Evolutionary conservation across 2,797 vertebrate genomes (phyloP).

Genomic region (Pseudocheirus occidentalis): DNA sequence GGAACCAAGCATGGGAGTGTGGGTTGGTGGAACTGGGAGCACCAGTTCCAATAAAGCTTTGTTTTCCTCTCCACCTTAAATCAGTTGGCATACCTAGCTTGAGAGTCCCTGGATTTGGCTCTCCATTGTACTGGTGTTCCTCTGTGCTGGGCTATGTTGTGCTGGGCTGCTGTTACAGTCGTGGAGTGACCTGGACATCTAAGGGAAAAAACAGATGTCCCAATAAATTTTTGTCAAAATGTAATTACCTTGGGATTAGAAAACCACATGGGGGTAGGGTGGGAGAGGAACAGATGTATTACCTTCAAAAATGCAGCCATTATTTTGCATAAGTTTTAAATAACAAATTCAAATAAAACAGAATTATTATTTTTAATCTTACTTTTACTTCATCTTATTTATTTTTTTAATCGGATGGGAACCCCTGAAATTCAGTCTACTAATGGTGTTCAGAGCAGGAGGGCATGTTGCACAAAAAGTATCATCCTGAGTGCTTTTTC

Average conservation of each 20-base stretch:
- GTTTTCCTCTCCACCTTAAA: constrained; percentile 64
- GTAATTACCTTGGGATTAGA: constrained; percentile 83
- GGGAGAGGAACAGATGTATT: constrained; percentile 80
- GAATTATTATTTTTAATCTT: background rate
- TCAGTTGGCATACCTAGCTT: background rate
- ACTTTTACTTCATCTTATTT: constrained; percentile 11
- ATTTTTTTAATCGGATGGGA: constrained; percentile 47
- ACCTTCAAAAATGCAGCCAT: constrained; percentile 79
- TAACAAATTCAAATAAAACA: constrained; percentile 70
- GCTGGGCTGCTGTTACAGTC: constrained; percentile 51
- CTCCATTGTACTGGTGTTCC: constrained; percentile 52
- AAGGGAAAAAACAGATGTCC: constrained; percentile 85
- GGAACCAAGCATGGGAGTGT: background rate
- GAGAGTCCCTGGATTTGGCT: background rate
- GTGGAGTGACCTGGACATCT: constrained; percentile 81
- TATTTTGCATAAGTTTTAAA: constrained; percentile 80
- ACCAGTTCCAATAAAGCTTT: background rate
- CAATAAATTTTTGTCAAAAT: constrained; percentile 86
- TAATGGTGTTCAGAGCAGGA: constrained; percentile 63
- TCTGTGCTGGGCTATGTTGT: constrained; percentile 29
- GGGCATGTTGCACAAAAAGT: constrained; percentile 46
- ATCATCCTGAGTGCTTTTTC: constrained; percentile 77
- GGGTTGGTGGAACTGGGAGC: background rate
- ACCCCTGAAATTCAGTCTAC: constrained; percentile 43
- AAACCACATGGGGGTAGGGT: constrained; percentile 80